Percentiles rank a stretch among this genome's conserved stretches.
Evolutionary conservation across 2,113 vertebrate species (phyloP).

Genomic region (Neopipo cinnamomea): DNA sequence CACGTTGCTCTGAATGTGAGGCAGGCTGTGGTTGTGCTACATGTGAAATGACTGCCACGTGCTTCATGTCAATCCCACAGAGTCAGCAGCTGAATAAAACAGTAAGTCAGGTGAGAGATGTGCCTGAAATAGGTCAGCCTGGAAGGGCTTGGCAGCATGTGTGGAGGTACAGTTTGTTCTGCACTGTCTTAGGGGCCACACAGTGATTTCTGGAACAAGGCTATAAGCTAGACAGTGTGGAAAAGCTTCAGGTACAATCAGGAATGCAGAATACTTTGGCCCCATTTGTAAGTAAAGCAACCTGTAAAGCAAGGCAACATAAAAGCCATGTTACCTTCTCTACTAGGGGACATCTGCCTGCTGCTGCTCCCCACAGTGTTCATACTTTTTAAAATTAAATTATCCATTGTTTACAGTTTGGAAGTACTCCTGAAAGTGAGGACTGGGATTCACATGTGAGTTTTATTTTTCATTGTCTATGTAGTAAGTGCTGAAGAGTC

Average conservation of each 20-base stretch:
- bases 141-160: background rate
- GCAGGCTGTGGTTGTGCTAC: background rate
- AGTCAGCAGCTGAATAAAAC: background rate
- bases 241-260: background rate
- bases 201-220: background rate
- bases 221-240: background rate
- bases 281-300: background rate
- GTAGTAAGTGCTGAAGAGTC: background rate
- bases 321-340: background rate
- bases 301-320: background rate
- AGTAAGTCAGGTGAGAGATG: background rate
- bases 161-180: background rate
- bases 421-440: background rate
- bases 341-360: background rate
- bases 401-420: background rate
- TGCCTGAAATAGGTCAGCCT: background rate
- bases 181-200: background rate
- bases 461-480: background rate
- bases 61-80: background rate
- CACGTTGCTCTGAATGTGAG: background rate
- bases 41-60: background rate
- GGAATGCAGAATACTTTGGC: background rate
- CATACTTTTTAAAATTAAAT: background rate
- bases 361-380: fast-evolving
- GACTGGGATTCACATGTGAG: background rate